These are phyloP conservation scores for Empis livida DNA, from an alignment of 2,888 invertebrate species.

Conservation along the genomic window DNA sequence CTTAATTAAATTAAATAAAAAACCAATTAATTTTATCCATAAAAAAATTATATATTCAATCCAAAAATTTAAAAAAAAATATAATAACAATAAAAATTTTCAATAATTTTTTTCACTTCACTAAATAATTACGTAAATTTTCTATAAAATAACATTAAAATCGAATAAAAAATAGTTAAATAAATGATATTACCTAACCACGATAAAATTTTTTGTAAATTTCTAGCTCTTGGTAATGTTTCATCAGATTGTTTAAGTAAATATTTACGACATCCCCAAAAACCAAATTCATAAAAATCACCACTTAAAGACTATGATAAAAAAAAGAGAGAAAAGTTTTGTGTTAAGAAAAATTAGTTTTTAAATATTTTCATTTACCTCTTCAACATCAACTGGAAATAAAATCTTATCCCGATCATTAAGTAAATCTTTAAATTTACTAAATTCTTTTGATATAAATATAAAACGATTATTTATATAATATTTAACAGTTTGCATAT, in stretches of 20 bases:
- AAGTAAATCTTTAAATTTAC: not conserved
- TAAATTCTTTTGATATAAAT: not conserved
- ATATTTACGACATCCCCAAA: not conserved
- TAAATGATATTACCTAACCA: not conserved
- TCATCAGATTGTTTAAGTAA: not conserved
- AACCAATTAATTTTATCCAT: too few species aligned
- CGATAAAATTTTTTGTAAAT: not conserved
- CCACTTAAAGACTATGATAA: not conserved
- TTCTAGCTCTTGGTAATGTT: not conserved
- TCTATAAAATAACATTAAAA: not conserved
- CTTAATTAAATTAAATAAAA: too few species aligned
- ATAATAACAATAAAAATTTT: too few species aligned
- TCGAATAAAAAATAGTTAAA: not conserved
- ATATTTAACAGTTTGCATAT: not conserved
- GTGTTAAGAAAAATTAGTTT: not conserved
- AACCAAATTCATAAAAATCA: not conserved
- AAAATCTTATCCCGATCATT: not conserved
- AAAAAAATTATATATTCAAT: too few species aligned
- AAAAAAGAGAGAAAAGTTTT: not conserved
- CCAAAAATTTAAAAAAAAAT: not conserved
- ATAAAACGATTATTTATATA: not conserved
- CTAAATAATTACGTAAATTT: too few species aligned
- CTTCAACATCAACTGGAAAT: not conserved
- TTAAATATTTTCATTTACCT: not conserved
- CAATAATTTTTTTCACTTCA: too few species aligned